These are phyloP conservation scores for Tribolium madens DNA, from an alignment of 1,140 invertebrate genomes.

Conservation along the genomic window DNA sequence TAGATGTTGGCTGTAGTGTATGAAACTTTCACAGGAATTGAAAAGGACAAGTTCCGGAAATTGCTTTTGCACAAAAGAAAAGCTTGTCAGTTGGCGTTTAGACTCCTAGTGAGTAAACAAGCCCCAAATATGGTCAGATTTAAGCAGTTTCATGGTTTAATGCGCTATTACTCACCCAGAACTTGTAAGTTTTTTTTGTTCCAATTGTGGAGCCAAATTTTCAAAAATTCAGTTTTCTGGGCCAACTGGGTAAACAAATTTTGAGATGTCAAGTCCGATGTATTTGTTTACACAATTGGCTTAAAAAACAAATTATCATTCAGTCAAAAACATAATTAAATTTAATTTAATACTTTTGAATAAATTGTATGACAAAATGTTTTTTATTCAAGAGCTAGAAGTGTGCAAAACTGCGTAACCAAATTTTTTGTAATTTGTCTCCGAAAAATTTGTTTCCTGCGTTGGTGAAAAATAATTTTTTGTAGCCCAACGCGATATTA, in stretches of 20 bases:
- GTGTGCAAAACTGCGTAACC: too few relatives aligned
- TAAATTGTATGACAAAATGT: too few relatives aligned
- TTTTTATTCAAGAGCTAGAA: too few relatives aligned
- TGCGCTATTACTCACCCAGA: slow-evolving; percentile 82
- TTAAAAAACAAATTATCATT: neutral
- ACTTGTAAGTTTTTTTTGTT: slow-evolving; percentile 71
- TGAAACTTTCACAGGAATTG: slow-evolving; percentile 89
- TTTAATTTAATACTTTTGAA: too few relatives aligned
- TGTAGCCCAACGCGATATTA: slow-evolving; percentile 80
- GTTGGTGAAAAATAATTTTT: slow-evolving; percentile 35
- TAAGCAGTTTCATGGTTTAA: slow-evolving; percentile 84
- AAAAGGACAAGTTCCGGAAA: slow-evolving; percentile 90
- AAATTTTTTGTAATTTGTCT: too few relatives aligned
- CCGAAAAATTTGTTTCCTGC: too few relatives aligned
- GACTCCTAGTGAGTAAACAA: slow-evolving; percentile 80
- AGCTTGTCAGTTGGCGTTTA: slow-evolving; percentile 87
- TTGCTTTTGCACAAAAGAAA: slow-evolving; percentile 85
- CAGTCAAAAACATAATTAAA: too few relatives aligned
- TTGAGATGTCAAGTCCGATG: too few relatives aligned
- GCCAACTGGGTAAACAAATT: neutral
- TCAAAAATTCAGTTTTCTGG: neutral
- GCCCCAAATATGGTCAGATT: slow-evolving; percentile 77
- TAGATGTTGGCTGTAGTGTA: slow-evolving; percentile 92
- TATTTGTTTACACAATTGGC: too few relatives aligned
- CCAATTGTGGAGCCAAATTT: neutral